phyloP scores from a whole-genome alignment of 2,797 vertebrate genomes.

The Rhabdophis nuchalis region DNA sequence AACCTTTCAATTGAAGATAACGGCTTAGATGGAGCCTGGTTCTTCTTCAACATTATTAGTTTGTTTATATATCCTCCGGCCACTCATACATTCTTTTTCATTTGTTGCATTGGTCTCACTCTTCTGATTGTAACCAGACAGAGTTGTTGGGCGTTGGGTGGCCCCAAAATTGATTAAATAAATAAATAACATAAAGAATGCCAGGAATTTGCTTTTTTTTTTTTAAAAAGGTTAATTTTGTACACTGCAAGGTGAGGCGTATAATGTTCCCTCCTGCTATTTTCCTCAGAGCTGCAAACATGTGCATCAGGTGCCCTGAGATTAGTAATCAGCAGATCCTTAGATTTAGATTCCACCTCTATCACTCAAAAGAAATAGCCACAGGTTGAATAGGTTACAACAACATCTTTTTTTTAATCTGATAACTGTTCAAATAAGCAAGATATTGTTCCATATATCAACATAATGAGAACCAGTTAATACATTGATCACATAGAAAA shows the following conservation, averaged over 20 bases:
- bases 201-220: not conserved
- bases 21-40: not conserved
- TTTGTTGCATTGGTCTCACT: not conserved
- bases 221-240: not conserved
- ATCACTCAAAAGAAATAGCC: not conserved
- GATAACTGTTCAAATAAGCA: not conserved
- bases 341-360: not conserved
- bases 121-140: not conserved
- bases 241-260: not conserved
- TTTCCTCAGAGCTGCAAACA: not conserved
- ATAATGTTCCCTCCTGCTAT: not conserved
- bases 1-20: not conserved
- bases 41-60: not conserved
- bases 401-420: not conserved
- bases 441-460: not conserved
- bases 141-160: not conserved
- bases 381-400: not conserved
- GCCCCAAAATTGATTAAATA: not conserved
- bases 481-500: not conserved
- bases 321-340: not conserved
- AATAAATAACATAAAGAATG: not conserved
- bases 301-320: not conserved
- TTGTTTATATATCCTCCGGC: not conserved
- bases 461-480: not conserved
- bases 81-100: not conserved